A percentile compares a stretch with the other conserved stretches of the same genome.
phyloP scores from a whole-genome alignment of 2,888 invertebrate species.

The Tipula helvola region DNA sequence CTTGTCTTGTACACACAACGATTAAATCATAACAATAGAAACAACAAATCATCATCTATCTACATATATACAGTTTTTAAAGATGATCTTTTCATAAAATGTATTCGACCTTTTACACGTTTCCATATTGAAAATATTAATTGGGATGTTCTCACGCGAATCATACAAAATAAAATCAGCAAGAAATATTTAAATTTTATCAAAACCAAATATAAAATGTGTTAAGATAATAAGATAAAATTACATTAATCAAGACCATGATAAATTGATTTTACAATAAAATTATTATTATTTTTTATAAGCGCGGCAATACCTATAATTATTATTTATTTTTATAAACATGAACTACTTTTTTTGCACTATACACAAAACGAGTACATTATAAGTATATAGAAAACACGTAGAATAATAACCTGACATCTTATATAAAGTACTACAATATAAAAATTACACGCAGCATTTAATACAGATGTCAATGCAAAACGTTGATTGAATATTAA shows the following conservation, averaged over 20 bases:
- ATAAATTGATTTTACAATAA: neutral
- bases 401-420: no score
- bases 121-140: neutral
- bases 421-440: no score
- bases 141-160: neutral
- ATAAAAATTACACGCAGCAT: neutral
- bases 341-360: neutral
- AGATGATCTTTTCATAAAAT: neutral
- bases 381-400: neutral
- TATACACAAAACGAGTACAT: neutral
- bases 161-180: neutral
- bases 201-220: neutral
- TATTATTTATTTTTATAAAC: neutral
- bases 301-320: neutral
- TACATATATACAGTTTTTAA: neutral
- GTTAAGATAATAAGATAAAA: neutral
- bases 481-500: neutral
- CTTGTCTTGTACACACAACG: neutral
- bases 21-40: neutral
- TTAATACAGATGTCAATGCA: neutral
- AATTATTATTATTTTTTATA: neutral
- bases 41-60: neutral
- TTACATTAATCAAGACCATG: neutral
- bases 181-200: neutral
- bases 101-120: neutral